A percentile compares a stretch with the other conserved stretches of the same genome.
Evolutionary conservation across 2,797 vertebrate species (phyloP).

Genomic region (Chrysocyon brachyurus): DNA sequence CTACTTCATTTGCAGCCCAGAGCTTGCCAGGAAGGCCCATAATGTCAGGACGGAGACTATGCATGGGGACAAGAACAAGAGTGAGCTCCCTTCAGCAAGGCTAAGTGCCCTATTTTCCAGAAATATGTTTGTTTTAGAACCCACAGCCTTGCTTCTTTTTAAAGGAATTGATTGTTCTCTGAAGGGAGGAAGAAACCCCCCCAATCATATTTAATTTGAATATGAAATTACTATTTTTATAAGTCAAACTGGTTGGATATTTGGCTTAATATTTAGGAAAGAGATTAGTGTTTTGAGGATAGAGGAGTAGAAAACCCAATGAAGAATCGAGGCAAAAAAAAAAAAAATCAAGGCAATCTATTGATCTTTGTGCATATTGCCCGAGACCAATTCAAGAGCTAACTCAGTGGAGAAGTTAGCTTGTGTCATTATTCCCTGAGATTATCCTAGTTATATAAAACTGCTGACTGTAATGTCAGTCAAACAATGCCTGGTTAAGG

Average conservation of each 20-base stretch:
- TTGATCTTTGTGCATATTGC: constrained; percentile 32
- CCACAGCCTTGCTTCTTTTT: constrained; percentile 52
- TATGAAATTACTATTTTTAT: constrained; percentile 41
- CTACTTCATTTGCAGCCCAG: neutral
- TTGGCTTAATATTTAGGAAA: constrained; percentile 50
- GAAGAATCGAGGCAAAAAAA: neutral
- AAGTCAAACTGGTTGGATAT: constrained; percentile 18
- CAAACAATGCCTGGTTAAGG: constrained; percentile 65
- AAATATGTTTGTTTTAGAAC: constrained; percentile 58
- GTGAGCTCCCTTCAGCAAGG: neutral
- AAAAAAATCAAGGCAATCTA: neutral
- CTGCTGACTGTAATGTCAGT: constrained; percentile 71
- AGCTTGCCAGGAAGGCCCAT: neutral
- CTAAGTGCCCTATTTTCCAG: constrained; percentile 48
- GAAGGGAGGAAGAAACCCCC: constrained; percentile 45
- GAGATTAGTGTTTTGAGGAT: constrained; percentile 30
- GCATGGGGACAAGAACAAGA: neutral
- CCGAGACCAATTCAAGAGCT: constrained; percentile 55
- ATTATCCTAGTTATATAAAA: constrained; percentile 76
- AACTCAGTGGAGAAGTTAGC: constrained; percentile 49
- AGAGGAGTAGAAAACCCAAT: constrained; percentile 54
- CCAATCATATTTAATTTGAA: constrained; percentile 68
- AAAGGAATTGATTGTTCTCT: constrained; percentile 57
- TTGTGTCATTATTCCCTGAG: constrained; percentile 62
- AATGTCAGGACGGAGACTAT: neutral